phyloP scores from a whole-genome alignment of 1,140 invertebrate species.

The Cydia amplana region DNA sequence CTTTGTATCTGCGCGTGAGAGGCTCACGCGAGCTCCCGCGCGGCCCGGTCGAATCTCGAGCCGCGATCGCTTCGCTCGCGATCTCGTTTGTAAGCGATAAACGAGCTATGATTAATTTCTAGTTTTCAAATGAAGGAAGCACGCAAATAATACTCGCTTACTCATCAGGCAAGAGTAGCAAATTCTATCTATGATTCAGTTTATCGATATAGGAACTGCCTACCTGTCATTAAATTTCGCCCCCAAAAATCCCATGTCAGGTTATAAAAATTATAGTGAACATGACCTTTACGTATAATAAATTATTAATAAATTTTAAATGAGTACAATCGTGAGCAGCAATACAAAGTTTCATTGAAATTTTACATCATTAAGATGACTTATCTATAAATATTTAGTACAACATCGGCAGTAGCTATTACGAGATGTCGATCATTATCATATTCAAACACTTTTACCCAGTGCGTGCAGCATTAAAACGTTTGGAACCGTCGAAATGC shows the following conservation, averaged over 20 bases:
- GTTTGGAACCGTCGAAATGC: conserved; percentile 53
- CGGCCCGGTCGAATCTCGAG: conserved; percentile 47
- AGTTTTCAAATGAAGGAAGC: conserved; percentile 45
- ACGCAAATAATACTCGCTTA: conserved; percentile 36
- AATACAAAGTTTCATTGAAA: conserved; percentile 2
- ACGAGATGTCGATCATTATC: conserved; percentile 41
- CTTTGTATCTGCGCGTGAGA: conserved; percentile 51
- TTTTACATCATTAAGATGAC: conserved; percentile 33
- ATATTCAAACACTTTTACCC: conserved; percentile 38
- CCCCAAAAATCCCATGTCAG: too few relatives aligned
- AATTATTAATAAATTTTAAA: not conserved
- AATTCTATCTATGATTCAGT: too few relatives aligned
- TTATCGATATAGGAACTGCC: too few relatives aligned
- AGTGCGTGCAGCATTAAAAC: conserved; percentile 39
- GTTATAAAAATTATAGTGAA: too few relatives aligned
- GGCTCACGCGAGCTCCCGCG: conserved; percentile 49
- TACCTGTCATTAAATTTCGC: too few relatives aligned
- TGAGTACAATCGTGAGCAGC: not conserved
- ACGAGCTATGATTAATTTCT: conserved; percentile 52
- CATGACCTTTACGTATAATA: conserved; percentile 5
- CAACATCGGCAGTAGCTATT: conserved; percentile 37
- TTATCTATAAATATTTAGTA: conserved; percentile 43
- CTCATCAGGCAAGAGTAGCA: conserved; percentile 17
- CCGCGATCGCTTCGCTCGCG: conserved; percentile 46
- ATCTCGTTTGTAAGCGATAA: conserved; percentile 52